A percentile compares a stretch with the other conserved stretches of the same genome.
These are phyloP conservation scores for Bombus confusus DNA, from an alignment of 1,140 invertebrate genomes.

Conservation along the genomic window DNA sequence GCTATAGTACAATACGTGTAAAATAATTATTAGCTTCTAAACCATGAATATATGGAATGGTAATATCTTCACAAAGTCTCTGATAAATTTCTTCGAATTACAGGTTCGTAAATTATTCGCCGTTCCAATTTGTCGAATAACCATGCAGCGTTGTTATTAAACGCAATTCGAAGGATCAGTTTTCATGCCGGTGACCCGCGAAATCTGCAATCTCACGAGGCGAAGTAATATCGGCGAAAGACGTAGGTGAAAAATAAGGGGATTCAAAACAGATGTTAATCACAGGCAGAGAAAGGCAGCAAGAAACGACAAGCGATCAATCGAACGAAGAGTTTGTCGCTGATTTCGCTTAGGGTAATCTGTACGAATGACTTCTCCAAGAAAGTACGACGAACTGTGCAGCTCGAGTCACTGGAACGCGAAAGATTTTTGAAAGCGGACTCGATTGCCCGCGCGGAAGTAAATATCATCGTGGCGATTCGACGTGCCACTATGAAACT, in stretches of 20 bases:
- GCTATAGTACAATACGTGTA: no score
- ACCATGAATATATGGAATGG: no score
- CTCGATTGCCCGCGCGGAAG: background rate
- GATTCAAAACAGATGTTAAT: constrained; percentile 29
- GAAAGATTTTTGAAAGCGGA: constrained; percentile 20
- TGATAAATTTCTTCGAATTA: no score
- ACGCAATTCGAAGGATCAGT: no score
- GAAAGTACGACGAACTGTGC: background rate
- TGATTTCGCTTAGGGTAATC: constrained; percentile 3
- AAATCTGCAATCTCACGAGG: background rate
- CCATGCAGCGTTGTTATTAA: no score
- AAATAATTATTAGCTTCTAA: no score
- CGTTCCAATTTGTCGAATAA: no score
- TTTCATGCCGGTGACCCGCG: background rate
- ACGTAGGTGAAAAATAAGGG: background rate
- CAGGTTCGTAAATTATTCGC: no score
- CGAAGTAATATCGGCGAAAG: background rate
- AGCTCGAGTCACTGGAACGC: background rate
- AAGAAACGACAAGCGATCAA: background rate
- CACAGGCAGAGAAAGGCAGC: background rate
- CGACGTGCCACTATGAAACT: constrained; percentile 5
- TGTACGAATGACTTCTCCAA: background rate
- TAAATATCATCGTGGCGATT: constrained; percentile 30
- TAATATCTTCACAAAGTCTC: no score
- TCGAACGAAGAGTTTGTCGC: constrained; percentile 14